phyloP scores from a whole-genome alignment of 2,888 invertebrate genomes.

The Cheilosia scutellata region DNA sequence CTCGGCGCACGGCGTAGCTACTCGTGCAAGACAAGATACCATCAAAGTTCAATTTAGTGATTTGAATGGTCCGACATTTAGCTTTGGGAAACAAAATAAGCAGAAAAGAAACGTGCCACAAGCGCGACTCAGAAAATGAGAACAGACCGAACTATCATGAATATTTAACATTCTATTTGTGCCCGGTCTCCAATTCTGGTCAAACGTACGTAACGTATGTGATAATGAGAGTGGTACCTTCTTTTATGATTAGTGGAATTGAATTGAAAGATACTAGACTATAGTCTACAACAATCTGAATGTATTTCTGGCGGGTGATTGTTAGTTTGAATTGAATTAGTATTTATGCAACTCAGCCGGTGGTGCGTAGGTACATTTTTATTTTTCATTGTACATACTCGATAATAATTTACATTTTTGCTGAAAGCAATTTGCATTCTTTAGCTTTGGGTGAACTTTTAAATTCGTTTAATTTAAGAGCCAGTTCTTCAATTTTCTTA shows the following conservation, averaged over 20 bases:
- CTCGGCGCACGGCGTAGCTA: constrained; percentile 23
- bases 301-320: neutral
- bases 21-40: neutral
- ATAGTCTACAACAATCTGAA: neutral
- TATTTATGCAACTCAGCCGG: neutral
- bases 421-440: neutral
- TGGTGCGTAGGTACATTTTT: neutral
- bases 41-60: neutral
- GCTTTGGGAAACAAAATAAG: neutral
- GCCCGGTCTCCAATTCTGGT: neutral
- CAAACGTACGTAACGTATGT: neutral
- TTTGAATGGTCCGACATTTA: constrained; percentile 31
- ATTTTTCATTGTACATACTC: neutral
- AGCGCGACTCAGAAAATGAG: constrained; percentile 10
- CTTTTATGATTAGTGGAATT: neutral
- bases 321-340: neutral
- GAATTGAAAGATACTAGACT: neutral
- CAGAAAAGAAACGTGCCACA: constrained; percentile 6
- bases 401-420: too few relatives aligned
- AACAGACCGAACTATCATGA: constrained; percentile 11
- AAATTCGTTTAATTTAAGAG: neutral
- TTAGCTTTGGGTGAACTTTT: neutral
- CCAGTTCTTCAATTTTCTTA: neutral
- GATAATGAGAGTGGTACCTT: neutral
- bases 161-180: constrained; percentile 32